Base-by-base conservation (phyloP, 2,888 invertebrate species). In the Saturnia pavonia region DNA sequence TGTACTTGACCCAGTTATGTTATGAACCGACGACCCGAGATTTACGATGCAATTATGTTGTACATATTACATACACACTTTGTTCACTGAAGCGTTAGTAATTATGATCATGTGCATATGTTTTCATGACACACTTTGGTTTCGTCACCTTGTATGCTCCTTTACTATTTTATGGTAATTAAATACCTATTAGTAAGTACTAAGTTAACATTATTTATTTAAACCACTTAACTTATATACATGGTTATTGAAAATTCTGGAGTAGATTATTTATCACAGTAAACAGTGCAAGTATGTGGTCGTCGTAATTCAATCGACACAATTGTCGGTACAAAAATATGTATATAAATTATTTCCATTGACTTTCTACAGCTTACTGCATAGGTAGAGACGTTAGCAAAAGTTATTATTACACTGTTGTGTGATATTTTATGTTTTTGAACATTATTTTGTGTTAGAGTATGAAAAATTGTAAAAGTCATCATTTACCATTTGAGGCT, bases 1-100 rank as follows among this genome's bases (percentile, higher is more conserved):
- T 65, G 65, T 65, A 40, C 65, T 65, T 65, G 65, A 65, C 65
- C 65, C 40, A 40, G 65, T 65, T 65, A 65, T 40, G 40, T 19
- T 65, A 65, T 40, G 40, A 65, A 65, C 65, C 9, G 40, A n/a
- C 65, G 40, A 40, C 40, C 65, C 1, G 65, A 65, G 65, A 65
- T 65, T 65, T 65, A 65, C 65, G 40, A 65, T 65, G 40, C 40
- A 40, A 9, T 40, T 40, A n/a, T 22, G 57, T 54, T 54, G 11
- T 27, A 60, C 57, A 60, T 60, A 51, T 51, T 12, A 19, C 19
- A 19, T 27, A 40, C 22, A 40, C 40, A n/a, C 65, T 40, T 40
- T 40, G 65, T 65, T 8, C 40, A 65, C 22, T 65, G 65, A 40
- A 65, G 65, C 65, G 65, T 65, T 65, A 19, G 34, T n/a, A 65